phyloP scores from a whole-genome alignment of 2,113 vertebrate species.

The Baryphthengus martii region DNA sequence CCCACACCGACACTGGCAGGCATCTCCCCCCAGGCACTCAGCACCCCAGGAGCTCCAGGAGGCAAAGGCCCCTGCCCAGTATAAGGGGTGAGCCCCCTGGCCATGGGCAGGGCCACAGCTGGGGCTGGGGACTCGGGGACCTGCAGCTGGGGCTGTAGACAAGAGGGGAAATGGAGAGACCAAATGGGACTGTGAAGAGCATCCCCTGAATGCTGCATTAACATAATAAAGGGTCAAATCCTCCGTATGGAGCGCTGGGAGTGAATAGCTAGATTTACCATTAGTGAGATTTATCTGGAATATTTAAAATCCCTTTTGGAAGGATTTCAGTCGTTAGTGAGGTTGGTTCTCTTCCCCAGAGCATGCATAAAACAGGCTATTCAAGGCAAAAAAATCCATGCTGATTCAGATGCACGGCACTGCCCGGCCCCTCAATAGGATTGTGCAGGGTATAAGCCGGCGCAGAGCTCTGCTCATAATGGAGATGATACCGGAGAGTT shows the following conservation, averaged over 20 bases:
- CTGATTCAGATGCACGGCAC: neutral
- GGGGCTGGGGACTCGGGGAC: neutral
- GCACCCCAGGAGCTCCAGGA: neutral
- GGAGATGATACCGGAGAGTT: neutral
- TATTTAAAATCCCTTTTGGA: conserved; percentile 9
- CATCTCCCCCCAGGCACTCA: neutral
- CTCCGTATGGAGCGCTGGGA: neutral
- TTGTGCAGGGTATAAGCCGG: neutral
- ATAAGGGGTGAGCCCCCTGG: accelerated
- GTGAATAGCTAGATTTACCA: neutral
- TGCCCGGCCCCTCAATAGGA: neutral
- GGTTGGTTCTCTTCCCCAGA: neutral
- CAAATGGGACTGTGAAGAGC: accelerated
- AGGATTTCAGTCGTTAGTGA: conserved; percentile 15
- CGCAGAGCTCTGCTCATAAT: neutral
- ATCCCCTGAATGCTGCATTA: neutral
- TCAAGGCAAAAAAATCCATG: neutral
- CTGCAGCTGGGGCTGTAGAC: neutral
- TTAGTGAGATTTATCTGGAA: conserved; percentile 20
- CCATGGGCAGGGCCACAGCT: neutral
- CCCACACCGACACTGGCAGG: neutral
- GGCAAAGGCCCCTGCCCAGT: accelerated
- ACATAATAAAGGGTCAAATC: neutral
- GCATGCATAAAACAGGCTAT: neutral
- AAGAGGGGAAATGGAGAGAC: neutral